Base-by-base conservation (phyloP, 2,888 invertebrate genomes). In the Euproctis similis region DNA sequence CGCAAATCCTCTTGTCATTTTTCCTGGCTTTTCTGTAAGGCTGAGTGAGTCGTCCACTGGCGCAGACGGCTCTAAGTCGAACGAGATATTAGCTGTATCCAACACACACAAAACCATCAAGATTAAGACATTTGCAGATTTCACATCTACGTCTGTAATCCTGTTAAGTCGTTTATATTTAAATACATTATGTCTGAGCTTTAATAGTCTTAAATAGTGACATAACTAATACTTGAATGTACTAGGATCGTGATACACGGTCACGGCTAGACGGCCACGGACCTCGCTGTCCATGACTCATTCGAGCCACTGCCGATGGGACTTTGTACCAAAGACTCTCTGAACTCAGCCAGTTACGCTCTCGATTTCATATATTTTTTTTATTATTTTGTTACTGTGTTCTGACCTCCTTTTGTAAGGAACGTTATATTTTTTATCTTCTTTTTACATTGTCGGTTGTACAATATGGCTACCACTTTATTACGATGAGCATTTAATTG, bases 291-390 rank as follows among this genome's bases (percentile, higher is more conserved):
- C 30, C 12, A 24, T 52, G 50, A 51, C 33, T 53, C 48, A 53
- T 8, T 30, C 26, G 40, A 41, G 32, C 34, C 39, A 42, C 33
- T 51, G 51, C n/a, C n/a, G n/a, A n/a, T n/a, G n/a, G n/a, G n/a
- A n/a, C n/a, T n/a, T n/a, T n/a, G n/a, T n/a, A n/a, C n/a, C n/a
- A n/a, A n/a, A n/a, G 50, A 53, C 53, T 49, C 53, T 43, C 37
- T 14, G 22, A 41, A 21, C 33, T 31, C 35, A 35, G 52, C 36
- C 39, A 37, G 42, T 39, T 52, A 40, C 49, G 53, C 50, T 52
- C 46, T 50, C 50, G 49, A 46, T 50, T 50, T 50, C 53, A 41
- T 10, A n/a, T 13, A 17, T 20, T 43, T 51, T 49, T 44, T 38
- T 24, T 34, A 21, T 16, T 33, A 30, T 40, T 48, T 41, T 38